Conservation (phyloP, 2,888 invertebrate species). For the Lingula anatina region DNA sequence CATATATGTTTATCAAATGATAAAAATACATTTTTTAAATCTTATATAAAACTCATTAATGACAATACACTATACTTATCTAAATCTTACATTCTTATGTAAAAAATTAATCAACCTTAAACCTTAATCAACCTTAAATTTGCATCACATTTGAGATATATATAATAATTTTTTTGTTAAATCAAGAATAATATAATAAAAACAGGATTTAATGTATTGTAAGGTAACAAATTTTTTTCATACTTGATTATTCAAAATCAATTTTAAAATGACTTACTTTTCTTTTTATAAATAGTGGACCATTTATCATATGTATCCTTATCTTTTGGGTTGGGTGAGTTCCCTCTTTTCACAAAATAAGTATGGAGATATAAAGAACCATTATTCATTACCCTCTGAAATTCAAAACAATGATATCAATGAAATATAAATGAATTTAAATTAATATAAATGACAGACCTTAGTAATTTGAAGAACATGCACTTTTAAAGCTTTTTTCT, state of each 20-base stretch:
- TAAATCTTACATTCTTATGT: neutral
- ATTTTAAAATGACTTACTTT: constrained; percentile 56
- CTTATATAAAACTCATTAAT: constrained; percentile 6
- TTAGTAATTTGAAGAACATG: neutral
- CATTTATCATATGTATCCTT: constrained; percentile 65
- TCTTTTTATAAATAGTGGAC: constrained; percentile 68
- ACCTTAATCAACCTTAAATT: no score
- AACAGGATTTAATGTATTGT: no score
- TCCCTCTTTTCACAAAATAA: constrained; percentile 74
- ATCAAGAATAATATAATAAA: no score
- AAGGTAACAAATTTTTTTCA: no score
- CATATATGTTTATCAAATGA: neutral
- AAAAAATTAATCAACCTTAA: neutral
- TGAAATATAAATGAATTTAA: neutral
- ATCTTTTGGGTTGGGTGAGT: constrained; percentile 73
- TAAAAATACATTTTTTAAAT: neutral
- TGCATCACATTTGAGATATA: no score
- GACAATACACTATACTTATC: constrained; percentile 2
- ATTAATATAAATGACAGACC: neutral
- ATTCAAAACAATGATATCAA: constrained; percentile 9
- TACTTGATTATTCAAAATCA: no score
- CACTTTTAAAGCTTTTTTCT: no score
- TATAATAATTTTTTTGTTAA: no score
- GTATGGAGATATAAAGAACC: constrained; percentile 91
- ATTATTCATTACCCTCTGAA: constrained; percentile 67